Percentiles rank a stretch among this genome's conserved stretches.
Conservation (phyloP, 2,113 vertebrate genomes). For the Jaculus jaculus region DNA sequence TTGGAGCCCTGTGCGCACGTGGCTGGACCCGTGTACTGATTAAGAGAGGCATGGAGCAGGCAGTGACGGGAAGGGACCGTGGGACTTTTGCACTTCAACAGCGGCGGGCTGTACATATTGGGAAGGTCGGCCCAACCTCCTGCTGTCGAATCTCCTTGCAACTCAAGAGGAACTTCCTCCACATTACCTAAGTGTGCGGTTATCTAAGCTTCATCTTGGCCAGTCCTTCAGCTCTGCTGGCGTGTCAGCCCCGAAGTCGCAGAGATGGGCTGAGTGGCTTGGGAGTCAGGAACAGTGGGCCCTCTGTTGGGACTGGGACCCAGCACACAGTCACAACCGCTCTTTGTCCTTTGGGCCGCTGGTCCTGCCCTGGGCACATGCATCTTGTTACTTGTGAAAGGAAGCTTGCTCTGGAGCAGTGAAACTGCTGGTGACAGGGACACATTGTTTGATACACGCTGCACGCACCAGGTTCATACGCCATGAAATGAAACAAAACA, state of each 20-base stretch:
- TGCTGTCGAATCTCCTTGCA: slow-evolving; percentile 18
- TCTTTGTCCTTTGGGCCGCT: not conserved
- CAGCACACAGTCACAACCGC: not conserved
- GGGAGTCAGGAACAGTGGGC: not conserved
- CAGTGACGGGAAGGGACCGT: not conserved
- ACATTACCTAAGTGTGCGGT: not conserved
- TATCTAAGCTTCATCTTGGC: not conserved
- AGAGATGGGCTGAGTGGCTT: not conserved
- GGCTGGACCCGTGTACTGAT: not conserved
- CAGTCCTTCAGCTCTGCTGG: not conserved
- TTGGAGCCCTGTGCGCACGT: not conserved
- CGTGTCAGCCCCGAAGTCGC: not conserved
- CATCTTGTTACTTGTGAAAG: slow-evolving; percentile 47
- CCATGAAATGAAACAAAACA: not conserved
- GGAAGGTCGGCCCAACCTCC: not conserved
- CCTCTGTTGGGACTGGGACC: too few species aligned
- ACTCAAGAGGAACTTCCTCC: not conserved
- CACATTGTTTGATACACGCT: not conserved
- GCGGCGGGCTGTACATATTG: not conserved
- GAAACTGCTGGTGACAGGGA: slow-evolving; percentile 27
- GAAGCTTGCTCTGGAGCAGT: slow-evolving; percentile 1
- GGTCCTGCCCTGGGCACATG: not conserved
- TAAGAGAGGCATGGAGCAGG: not conserved
- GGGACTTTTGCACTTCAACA: not conserved
- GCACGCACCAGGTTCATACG: not conserved